These are phyloP conservation scores for Microtus oregoni DNA, from an alignment of 2,113 vertebrate species.

Conservation along the genomic window DNA sequence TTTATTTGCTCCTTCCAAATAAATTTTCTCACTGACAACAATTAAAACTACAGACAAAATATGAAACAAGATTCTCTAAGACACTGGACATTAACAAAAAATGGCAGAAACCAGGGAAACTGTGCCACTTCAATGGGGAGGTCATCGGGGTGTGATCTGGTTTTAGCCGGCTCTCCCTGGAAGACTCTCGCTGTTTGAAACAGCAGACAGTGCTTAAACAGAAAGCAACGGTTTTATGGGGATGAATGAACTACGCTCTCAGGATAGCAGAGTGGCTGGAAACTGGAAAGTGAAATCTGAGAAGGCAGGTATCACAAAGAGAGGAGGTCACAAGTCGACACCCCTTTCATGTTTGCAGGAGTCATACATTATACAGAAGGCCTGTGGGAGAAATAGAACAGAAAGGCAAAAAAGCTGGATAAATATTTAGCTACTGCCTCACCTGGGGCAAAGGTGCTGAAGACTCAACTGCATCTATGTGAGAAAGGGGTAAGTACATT, in stretches of 20 bases:
- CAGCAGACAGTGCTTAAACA: not conserved
- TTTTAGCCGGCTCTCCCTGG: not conserved
- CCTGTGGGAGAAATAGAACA: not conserved
- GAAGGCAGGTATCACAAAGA: not conserved
- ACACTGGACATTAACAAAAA: not conserved
- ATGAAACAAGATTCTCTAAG: not conserved
- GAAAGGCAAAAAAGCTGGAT: not conserved
- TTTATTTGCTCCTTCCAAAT: constrained; percentile 4
- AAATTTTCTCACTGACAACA: not conserved
- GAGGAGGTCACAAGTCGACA: not conserved
- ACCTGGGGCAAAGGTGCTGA: not conserved
- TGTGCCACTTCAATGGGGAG: not conserved
- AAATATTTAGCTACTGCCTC: not conserved
- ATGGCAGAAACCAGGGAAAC: not conserved
- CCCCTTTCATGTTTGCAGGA: not conserved
- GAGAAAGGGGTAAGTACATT: not conserved
- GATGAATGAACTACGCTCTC: not conserved
- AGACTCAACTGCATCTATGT: not conserved
- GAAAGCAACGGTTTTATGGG: not conserved
- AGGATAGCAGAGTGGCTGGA: no score
- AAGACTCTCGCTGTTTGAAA: not conserved
- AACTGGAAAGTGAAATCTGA: not conserved
- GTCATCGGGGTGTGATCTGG: not conserved
- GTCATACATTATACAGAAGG: not conserved
- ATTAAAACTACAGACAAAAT: not conserved